phyloP scores from a whole-genome alignment of 2,797 vertebrate genomes.

The Danio jaintianensis region DNA sequence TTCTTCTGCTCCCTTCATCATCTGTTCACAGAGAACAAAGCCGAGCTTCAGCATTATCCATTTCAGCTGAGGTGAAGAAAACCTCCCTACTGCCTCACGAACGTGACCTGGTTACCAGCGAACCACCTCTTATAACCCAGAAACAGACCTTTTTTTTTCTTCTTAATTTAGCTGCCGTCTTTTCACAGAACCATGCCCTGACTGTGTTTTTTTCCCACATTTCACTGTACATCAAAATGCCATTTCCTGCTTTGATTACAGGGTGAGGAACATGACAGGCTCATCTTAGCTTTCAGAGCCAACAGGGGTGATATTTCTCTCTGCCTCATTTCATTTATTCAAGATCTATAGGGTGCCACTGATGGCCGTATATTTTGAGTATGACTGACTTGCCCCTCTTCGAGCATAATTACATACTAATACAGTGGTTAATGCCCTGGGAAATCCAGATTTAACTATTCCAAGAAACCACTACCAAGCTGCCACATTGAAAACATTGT shows the following conservation, averaged over 20 bases:
- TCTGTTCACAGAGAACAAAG: conserved; percentile 23
- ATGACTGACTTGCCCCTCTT: conserved; percentile 22
- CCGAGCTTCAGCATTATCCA: conserved; percentile 4
- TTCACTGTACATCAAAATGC: conserved; percentile 29
- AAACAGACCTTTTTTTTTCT: not conserved
- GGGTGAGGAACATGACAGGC: conserved; percentile 11
- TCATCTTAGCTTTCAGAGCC: conserved; percentile 17
- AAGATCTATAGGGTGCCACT: conserved; percentile 22
- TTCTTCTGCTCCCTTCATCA: conserved; percentile 7
- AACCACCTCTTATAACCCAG: conserved; percentile 15
- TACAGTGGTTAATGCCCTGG: conserved; percentile 16
- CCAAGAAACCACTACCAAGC: conserved; percentile 18
- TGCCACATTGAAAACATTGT: not conserved
- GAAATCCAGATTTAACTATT: conserved; percentile 25
- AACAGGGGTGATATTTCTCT: conserved; percentile 19
- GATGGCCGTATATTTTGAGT: not conserved
- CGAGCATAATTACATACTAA: conserved; percentile 13
- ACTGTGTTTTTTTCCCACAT: not conserved
- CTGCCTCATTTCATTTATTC: conserved; percentile 30
- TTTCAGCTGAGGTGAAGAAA: conserved; percentile 29
- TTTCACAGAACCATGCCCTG: not conserved
- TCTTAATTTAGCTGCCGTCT: not conserved
- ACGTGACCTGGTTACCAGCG: conserved; percentile 17
- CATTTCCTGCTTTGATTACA: conserved; percentile 32
- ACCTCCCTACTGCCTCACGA: not conserved